Base-by-base conservation (phyloP, 2,113 vertebrate species). In the Telmatochromis sp. region DNA sequence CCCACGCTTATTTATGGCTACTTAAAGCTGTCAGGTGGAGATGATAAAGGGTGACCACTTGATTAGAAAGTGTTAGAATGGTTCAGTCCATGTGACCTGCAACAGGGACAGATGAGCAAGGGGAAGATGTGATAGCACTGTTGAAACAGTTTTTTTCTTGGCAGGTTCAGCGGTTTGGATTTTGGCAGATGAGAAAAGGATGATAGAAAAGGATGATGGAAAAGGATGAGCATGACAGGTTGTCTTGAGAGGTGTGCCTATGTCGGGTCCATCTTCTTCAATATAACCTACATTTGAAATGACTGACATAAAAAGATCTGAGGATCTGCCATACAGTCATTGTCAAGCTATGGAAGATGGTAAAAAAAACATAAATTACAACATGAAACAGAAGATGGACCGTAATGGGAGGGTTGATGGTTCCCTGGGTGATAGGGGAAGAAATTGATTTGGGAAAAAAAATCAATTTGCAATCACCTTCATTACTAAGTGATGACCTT, bases 41-140 rank as follows among this genome's bases (percentile, higher is more conserved):
- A 95, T 95, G 95, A 96, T 93, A 86, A 92, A 95, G 91, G 89
- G 93, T 94, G 93, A 94, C 90, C 63, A 82, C 92, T 94, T 96
- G 95, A 95, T 95, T 95, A 94, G 93, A 94, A 94, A 92, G 89
- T 93, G 92, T 89, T 86, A 80, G 87, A 94, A 92, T 21, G 80
- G 85, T 90, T 63, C 68, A 65, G 82, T 92, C 73, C 78, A 53
- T 60, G 78, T 89, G 91, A 94, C 90, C 89, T 19, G 23, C 15
- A 82, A 92, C 83, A 89, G 82, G 78, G 94, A 89, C 91, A 89
- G 87, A 93, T 87, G 91, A 94, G 89, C 28, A 42, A 73, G 54
- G 80, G 58, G 60, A 83, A 89, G 60, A 37, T 63, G 73, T 40
- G 85, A 89, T 84, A 81, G 6, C 21, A 12, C 57, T 40, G n/a